Conservation (phyloP, 64 coral and sea anemone species). For the Pocillopora damicornis region DNA sequence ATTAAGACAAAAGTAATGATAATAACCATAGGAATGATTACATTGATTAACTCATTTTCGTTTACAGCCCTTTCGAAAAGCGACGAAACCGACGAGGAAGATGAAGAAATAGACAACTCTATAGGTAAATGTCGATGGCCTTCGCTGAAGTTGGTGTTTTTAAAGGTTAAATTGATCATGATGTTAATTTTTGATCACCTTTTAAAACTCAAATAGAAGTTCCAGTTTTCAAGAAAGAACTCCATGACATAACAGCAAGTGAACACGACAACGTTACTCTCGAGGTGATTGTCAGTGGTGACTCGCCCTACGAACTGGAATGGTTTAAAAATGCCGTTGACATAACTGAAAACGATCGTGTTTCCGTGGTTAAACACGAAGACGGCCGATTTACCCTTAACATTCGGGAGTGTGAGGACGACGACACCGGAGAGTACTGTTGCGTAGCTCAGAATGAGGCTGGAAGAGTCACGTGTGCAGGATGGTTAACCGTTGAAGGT, state of each 20-base stretch:
- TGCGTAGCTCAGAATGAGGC: slow-evolving; percentile 84
- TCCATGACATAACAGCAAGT: slow-evolving; percentile 54
- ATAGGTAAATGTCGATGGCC: background rate
- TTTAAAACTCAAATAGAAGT: slow-evolving; percentile 6
- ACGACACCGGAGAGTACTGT: slow-evolving; percentile 89
- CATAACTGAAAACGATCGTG: slow-evolving; percentile 44
- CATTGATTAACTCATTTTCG: background rate
- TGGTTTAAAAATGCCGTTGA: slow-evolving; percentile 82
- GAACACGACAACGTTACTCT: slow-evolving; percentile 60
- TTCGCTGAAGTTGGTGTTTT: background rate
- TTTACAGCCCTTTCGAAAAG: background rate
- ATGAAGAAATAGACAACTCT: slow-evolving; percentile 1
- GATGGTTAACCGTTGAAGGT: slow-evolving; percentile 78
- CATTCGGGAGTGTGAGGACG: slow-evolving; percentile 72
- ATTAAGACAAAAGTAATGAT: too few species aligned
- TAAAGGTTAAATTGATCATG: too few species aligned
- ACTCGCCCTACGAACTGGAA: slow-evolving; percentile 45
- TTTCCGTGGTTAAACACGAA: slow-evolving; percentile 25
- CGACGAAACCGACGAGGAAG: background rate
- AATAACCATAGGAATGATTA: too few species aligned
- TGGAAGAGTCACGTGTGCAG: slow-evolving; percentile 74
- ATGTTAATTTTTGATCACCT: too few species aligned
- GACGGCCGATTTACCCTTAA: slow-evolving; percentile 55
- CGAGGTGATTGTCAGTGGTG: slow-evolving; percentile 56
- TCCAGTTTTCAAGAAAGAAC: slow-evolving; percentile 42